Conservation (phyloP, 2,888 invertebrate species). For the Dolichomitus sp. region DNA sequence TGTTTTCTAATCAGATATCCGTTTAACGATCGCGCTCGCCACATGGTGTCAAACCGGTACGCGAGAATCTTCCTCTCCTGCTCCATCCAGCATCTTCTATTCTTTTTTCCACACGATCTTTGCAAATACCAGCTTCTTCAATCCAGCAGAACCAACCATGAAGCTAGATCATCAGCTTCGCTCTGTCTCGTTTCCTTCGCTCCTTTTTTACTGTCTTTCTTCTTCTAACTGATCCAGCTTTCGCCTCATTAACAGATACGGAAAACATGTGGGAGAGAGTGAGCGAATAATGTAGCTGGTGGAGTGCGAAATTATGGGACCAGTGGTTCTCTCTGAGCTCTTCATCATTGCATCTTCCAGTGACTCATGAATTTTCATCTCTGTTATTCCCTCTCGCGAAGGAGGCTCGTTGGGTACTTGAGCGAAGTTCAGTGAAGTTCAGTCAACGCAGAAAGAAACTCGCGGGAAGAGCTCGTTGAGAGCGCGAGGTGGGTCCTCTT, state of each 20-base stretch:
- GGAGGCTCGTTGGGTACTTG: neutral
- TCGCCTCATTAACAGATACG: constrained; percentile 78
- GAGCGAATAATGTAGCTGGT: neutral
- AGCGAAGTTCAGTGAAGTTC: constrained; percentile 51
- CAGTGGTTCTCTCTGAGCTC: constrained; percentile 36
- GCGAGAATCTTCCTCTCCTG: constrained; percentile 39
- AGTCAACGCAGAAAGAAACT: constrained; percentile 23
- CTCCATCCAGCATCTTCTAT: neutral
- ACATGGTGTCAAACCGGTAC: constrained; percentile 62
- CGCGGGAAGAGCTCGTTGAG: constrained; percentile 1
- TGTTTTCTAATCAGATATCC: constrained; percentile 66
- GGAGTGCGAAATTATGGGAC: constrained; percentile 43
- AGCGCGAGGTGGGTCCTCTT: constrained; percentile 34
- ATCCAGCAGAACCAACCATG: constrained; percentile 72
- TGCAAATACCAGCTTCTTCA: constrained; percentile 39
- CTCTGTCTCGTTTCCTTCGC: constrained; percentile 2
- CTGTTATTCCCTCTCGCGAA: neutral
- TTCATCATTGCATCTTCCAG: constrained; percentile 14
- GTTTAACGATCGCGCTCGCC: constrained; percentile 66
- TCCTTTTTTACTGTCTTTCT: constrained; percentile 6
- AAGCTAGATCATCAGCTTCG: constrained; percentile 67
- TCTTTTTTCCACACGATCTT: constrained; percentile 23
- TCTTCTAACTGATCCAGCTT: constrained; percentile 72
- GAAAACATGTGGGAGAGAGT: constrained; percentile 29
- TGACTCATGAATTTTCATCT: constrained; percentile 41